Conservation (phyloP, 2,113 vertebrate species). For the Vulpes ferrilata region DNA sequence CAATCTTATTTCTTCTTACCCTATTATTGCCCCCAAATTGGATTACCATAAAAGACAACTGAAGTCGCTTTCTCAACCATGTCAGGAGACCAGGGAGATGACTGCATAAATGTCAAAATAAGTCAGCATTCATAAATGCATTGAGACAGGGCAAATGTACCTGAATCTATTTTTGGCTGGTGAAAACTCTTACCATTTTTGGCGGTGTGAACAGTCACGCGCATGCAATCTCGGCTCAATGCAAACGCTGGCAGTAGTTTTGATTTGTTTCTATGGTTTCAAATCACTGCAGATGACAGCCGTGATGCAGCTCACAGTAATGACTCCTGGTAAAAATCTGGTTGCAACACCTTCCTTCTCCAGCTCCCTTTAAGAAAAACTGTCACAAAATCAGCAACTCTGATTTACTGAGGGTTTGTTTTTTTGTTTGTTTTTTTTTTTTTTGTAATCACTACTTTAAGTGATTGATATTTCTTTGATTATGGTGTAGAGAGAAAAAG, state of each 20-base stretch:
- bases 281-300: conserved; percentile 9
- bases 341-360: not conserved
- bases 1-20: not conserved
- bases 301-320: not conserved
- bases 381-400: not conserved
- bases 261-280: conserved; percentile 76
- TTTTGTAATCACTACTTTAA: conserved; percentile 15
- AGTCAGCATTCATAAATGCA: not conserved
- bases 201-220: not conserved
- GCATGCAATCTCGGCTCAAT: not conserved
- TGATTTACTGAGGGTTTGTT: not conserved
- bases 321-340: not conserved
- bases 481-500: not conserved
- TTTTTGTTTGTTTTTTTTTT: not conserved
- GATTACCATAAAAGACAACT: conserved; percentile 22
- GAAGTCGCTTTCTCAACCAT: conserved; percentile 15
- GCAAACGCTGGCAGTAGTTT: conserved; percentile 27
- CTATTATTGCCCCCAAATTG: too few relatives aligned
- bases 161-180: conserved; percentile 49
- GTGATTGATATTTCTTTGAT: not conserved
- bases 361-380: not conserved
- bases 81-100: conserved; percentile 19
- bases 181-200: conserved; percentile 55
- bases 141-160: conserved; percentile 13
- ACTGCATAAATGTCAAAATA: conserved; percentile 38